Evolutionary conservation across 35 echinoderm and acorn worm genomes (phyloP).

Genomic region (Ophiothrix spiculata): DNA sequence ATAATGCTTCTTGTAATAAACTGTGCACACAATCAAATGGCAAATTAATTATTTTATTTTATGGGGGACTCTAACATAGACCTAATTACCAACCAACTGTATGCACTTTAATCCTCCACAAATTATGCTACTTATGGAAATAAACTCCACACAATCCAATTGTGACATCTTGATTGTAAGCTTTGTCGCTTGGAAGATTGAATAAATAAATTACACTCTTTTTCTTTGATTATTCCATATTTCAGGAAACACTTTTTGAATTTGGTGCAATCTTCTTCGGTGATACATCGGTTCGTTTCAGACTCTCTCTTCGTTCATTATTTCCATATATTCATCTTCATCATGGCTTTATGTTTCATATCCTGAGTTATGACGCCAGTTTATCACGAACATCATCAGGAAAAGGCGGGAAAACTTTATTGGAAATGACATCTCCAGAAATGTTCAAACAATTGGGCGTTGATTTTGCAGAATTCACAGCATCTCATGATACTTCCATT

Average conservation of each 20-base stretch:
- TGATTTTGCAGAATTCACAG: slow-evolving; percentile 38
- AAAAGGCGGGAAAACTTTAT: slow-evolving; percentile 52
- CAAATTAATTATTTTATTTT: too few species aligned
- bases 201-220: background rate
- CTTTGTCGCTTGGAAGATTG: background rate
- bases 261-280: slow-evolving; percentile 82
- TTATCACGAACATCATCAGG: background rate
- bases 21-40: too few species aligned
- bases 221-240: background rate
- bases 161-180: background rate
- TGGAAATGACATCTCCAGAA: slow-evolving; percentile 38
- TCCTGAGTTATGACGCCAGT: slow-evolving; percentile 65
- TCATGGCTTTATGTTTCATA: slow-evolving; percentile 59
- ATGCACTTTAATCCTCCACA: too few species aligned
- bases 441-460: slow-evolving; percentile 55
- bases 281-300: slow-evolving; percentile 61
- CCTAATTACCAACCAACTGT: too few species aligned
- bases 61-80: too few species aligned
- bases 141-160: too few species aligned
- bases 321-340: slow-evolving; percentile 40
- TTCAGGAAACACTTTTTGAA: slow-evolving; percentile 62
- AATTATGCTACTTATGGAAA: too few species aligned
- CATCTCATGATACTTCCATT: slow-evolving; percentile 27
- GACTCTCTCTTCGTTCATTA: slow-evolving; percentile 47
- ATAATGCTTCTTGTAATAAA: too few species aligned